Evolutionary conservation across 2,113 vertebrate genomes (phyloP).

Genomic region (Limanda limanda): DNA sequence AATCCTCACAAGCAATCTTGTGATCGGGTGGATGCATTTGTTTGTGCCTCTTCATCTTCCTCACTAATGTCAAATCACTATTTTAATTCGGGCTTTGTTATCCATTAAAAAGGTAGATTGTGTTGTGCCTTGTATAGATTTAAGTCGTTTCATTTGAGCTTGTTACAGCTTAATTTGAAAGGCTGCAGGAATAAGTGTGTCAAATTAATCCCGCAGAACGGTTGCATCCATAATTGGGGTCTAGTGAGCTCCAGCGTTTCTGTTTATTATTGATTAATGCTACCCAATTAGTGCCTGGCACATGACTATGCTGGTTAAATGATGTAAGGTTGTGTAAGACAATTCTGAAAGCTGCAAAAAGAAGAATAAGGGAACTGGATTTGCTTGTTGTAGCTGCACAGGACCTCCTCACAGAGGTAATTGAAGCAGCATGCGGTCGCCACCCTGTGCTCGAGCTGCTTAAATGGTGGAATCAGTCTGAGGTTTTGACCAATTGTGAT

Average conservation of each 20-base stretch:
- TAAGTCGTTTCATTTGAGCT: background rate
- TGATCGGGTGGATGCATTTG: background rate
- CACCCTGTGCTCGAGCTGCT: background rate
- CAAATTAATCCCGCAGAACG: constrained; percentile 40
- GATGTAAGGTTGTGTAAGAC: constrained; percentile 72
- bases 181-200: constrained; percentile 35
- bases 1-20: background rate
- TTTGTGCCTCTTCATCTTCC: background rate
- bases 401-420: constrained; percentile 38
- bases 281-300: constrained; percentile 61
- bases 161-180: constrained; percentile 20
- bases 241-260: constrained; percentile 17
- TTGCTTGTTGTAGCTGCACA: constrained; percentile 41
- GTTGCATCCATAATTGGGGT: constrained; percentile 43
- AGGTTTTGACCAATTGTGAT: constrained; percentile 6
- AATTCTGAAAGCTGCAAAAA: constrained; percentile 39
- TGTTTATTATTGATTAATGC: constrained; percentile 68
- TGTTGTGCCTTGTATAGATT: constrained; percentile 1
- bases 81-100: background rate
- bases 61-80: background rate
- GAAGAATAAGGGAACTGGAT: constrained; percentile 51
- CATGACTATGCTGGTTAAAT: constrained; percentile 54
- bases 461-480: constrained; percentile 34
- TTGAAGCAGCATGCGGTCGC: constrained; percentile 5
- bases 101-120: background rate